Conservation (phyloP, 2,113 vertebrate species). For the Thamnaconus septentrionalis region DNA sequence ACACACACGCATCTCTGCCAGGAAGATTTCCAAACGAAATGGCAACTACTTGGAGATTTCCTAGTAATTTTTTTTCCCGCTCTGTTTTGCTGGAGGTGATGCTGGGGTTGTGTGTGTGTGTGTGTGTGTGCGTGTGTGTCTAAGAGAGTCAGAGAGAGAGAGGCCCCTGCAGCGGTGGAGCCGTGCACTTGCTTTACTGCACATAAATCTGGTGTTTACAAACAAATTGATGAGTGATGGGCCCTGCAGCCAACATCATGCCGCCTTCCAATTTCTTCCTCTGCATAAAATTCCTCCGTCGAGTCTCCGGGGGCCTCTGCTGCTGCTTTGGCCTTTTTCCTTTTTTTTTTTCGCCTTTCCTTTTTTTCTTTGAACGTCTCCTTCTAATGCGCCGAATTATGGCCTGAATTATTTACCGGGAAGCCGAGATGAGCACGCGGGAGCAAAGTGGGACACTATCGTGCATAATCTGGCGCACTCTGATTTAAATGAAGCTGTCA, state of each 20-base stretch:
- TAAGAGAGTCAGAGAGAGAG: slow-evolving; percentile 10
- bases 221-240: slow-evolving; percentile 79
- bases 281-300: slow-evolving; percentile 50
- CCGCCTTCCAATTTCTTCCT: slow-evolving; percentile 59
- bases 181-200: slow-evolving; percentile 67
- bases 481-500: slow-evolving; percentile 70
- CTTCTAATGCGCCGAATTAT: slow-evolving; percentile 67
- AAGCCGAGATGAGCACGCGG: slow-evolving; percentile 49
- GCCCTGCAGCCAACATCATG: slow-evolving; percentile 67
- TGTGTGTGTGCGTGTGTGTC: slow-evolving; percentile 11
- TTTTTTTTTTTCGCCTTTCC: slow-evolving; percentile 3
- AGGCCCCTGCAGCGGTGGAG: slow-evolving; percentile 48
- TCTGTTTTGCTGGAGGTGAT: slow-evolving; percentile 43
- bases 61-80: slow-evolving; percentile 42
- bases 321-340: slow-evolving; percentile 49
- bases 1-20: slow-evolving; percentile 9
- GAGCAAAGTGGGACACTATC: slow-evolving; percentile 62
- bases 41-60: slow-evolving; percentile 43
- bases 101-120: slow-evolving; percentile 2
- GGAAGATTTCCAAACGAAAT: slow-evolving; percentile 19
- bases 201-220: slow-evolving; percentile 79
- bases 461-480: slow-evolving; percentile 64
- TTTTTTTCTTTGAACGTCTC: slow-evolving; percentile 62
- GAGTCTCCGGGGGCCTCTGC: slow-evolving; percentile 59
- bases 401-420: slow-evolving; percentile 68